Evolutionary conservation across 2,113 vertebrate genomes (phyloP).

Genomic region (Tetrao urogallus): DNA sequence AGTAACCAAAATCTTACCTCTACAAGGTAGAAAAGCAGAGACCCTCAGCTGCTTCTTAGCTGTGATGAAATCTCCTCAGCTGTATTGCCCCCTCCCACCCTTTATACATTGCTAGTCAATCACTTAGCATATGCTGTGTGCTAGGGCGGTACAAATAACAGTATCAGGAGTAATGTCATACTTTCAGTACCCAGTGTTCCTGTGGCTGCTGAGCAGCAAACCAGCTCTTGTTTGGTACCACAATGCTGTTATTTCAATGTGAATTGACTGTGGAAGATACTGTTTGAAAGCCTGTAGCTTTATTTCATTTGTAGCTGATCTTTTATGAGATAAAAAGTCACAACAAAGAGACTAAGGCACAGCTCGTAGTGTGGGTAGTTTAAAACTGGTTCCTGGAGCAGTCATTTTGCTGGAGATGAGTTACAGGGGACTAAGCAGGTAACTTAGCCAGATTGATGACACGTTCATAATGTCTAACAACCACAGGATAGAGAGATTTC

Average conservation of each 20-base stretch:
- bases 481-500: conserved; percentile 43
- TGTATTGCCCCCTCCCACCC: background rate
- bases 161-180: background rate
- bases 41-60: background rate
- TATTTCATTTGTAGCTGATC: background rate
- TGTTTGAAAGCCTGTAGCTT: background rate
- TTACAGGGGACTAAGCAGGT: background rate
- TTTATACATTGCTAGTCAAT: background rate
- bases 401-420: conserved; percentile 17
- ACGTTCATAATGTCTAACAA: conserved; percentile 21
- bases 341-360: background rate
- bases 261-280: background rate
- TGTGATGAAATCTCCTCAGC: background rate
- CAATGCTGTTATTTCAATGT: background rate
- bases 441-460: conserved; percentile 18
- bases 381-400: background rate
- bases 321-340: background rate
- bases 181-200: background rate
- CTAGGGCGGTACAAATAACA: background rate
- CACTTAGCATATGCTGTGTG: background rate
- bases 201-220: background rate
- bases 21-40: background rate
- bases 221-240: background rate
- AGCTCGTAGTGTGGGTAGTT: background rate
- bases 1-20: background rate